phyloP scores from a whole-genome alignment of 2,113 vertebrate genomes.

The Lasiurus cinereus region DNA sequence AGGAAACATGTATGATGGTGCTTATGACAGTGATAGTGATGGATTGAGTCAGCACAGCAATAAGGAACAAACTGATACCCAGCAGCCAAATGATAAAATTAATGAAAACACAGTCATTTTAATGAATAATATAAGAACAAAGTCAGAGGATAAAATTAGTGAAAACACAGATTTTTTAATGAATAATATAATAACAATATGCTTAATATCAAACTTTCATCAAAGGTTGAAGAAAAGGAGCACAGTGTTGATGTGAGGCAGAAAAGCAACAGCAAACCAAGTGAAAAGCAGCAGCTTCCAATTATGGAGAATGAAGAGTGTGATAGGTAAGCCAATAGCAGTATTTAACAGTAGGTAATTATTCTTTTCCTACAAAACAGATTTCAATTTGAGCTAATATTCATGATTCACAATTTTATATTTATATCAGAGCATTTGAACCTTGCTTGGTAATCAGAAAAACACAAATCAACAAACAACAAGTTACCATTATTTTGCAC shows the following conservation, averaged over 20 bases:
- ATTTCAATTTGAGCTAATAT: neutral
- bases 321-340: constrained; percentile 74
- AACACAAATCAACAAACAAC: neutral
- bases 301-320: constrained; percentile 12
- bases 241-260: neutral
- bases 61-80: neutral
- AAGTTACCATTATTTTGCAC: neutral
- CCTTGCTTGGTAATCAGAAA: neutral
- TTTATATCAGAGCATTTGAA: neutral
- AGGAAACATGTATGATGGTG: neutral
- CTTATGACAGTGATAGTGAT: no score
- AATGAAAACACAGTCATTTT: neutral
- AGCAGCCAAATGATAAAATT: neutral
- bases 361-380: constrained; percentile 33
- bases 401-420: neutral
- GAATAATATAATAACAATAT: constrained; percentile 53
- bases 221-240: constrained; percentile 87
- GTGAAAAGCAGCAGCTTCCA: constrained; percentile 64
- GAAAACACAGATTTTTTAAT: neutral
- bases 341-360: neutral
- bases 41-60: neutral
- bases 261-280: neutral
- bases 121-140: neutral
- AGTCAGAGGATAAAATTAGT: constrained; percentile 14
- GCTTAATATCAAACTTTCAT: constrained; percentile 62